Evolutionary conservation across 1,140 invertebrate genomes (phyloP).

Genomic region (Anoplolepis gracilipes): DNA sequence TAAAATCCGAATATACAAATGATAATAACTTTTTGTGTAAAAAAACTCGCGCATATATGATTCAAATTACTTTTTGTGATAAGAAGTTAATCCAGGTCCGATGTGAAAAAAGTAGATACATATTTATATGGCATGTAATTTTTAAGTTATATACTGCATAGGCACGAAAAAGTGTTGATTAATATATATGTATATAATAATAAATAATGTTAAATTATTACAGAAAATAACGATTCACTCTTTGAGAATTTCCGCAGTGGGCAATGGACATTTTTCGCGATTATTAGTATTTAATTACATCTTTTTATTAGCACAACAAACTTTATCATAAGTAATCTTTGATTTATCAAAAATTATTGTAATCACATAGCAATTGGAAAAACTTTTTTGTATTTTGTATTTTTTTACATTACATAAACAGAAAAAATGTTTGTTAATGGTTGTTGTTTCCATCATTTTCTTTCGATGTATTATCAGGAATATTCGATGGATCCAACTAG

Average conservation of each 20-base stretch:
- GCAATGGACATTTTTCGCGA: background rate
- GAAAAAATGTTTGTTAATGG: background rate
- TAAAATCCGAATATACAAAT: background rate
- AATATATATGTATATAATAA: conserved; percentile 54
- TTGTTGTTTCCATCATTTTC: background rate
- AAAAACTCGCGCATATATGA: background rate
- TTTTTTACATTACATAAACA: conserved; percentile 14
- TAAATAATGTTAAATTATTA: conserved; percentile 25
- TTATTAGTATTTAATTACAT: conserved; percentile 5
- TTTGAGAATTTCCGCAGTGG: conserved; percentile 52
- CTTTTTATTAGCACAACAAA: background rate
- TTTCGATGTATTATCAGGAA: background rate
- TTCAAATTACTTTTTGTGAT: background rate
- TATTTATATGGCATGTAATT: conserved; percentile 72
- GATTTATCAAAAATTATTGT: background rate
- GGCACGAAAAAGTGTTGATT: conserved; percentile 63
- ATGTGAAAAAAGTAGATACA: conserved; percentile 69
- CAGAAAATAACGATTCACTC: conserved; percentile 71
- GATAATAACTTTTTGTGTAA: background rate
- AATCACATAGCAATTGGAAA: background rate
- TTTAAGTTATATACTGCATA: conserved; percentile 65
- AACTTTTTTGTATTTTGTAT: background rate
- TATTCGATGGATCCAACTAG: background rate
- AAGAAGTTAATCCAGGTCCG: conserved; percentile 31
- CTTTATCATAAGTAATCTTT: background rate